A percentile compares a stretch with the other conserved stretches of the same genome.
phyloP scores from a whole-genome alignment of 2,888 invertebrate genomes.

The Cheilosia vulpina region DNA sequence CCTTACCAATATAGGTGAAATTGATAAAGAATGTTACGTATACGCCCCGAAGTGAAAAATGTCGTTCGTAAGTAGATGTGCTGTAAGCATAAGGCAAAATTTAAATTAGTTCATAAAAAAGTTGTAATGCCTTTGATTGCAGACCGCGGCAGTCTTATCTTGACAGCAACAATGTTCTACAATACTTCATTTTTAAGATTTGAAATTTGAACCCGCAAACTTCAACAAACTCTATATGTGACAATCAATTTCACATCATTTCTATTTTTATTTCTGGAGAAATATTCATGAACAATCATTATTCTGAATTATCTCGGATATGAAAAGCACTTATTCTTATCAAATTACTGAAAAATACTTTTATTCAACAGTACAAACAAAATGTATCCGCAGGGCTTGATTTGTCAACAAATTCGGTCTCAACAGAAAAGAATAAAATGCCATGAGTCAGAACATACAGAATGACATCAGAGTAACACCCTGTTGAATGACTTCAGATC shows the following conservation, averaged over 20 bases:
- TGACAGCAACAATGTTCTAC: not conserved
- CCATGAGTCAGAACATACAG: constrained; percentile 18
- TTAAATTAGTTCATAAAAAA: not conserved
- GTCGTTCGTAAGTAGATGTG: no score
- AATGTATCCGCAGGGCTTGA: not conserved
- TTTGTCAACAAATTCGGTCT: not conserved
- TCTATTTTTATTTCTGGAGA: constrained; percentile 14
- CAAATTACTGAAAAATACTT: not conserved
- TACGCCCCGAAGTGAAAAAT: not conserved
- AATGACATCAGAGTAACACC: constrained; percentile 39
- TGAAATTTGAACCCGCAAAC: not conserved
- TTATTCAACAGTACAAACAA: no score
- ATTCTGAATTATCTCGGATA: constrained; percentile 25
- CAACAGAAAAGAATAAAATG: not conserved
- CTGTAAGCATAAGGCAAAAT: no score
- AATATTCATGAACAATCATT: not conserved
- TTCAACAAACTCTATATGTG: not conserved
- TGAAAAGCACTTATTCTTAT: not conserved
- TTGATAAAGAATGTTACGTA: not conserved
- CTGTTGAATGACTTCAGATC: not conserved
- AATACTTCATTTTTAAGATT: constrained; percentile 14
- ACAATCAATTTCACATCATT: constrained; percentile 20
- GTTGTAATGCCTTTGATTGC: not conserved
- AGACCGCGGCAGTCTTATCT: constrained; percentile 22
- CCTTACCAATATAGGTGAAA: no score